These are phyloP conservation scores for Drosophila anomalata DNA, from an alignment of 2,888 invertebrate species.

Conservation along the genomic window DNA sequence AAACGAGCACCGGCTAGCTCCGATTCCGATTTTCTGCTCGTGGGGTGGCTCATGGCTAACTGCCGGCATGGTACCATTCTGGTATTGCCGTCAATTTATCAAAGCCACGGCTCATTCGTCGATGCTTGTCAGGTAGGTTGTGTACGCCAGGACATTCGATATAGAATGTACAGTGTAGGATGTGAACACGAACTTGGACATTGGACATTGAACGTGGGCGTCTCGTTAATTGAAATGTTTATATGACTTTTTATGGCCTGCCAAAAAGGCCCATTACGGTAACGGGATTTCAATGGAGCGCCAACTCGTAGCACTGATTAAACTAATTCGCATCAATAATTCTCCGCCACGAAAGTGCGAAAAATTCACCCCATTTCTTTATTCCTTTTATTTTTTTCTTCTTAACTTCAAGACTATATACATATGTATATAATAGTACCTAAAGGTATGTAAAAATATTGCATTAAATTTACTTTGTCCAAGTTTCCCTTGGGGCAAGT, in stretches of 20 bases:
- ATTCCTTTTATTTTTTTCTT: not conserved
- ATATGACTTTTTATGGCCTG: conserved; percentile 79
- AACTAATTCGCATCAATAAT: conserved; percentile 67
- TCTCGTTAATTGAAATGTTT: conserved; percentile 77
- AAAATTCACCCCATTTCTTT: conserved; percentile 26
- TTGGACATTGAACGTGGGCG: conserved; percentile 60
- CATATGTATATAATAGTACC: not conserved
- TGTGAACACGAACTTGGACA: not conserved
- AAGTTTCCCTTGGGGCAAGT: conserved; percentile 45
- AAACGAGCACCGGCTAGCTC: conserved; percentile 60
- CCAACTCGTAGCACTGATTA: conserved; percentile 60
- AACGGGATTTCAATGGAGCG: conserved; percentile 66
- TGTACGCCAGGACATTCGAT: conserved; percentile 10
- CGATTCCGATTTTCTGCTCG: conserved; percentile 20
- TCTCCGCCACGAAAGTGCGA: conserved; percentile 44
- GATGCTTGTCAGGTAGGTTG: conserved; percentile 58
- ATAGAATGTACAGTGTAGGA: not conserved
- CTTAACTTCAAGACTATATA: not conserved
- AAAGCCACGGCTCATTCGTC: conserved; percentile 76
- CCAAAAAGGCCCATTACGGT: conserved; percentile 76
- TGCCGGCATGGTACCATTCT: conserved; percentile 26
- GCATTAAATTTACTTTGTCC: conserved; percentile 62
- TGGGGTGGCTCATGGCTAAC: conserved; percentile 35
- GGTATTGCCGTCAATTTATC: conserved; percentile 71
- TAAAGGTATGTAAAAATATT: conserved; percentile 62